These are phyloP conservation scores for Pachypeltis micranthus DNA, from an alignment of 1,140 invertebrate genomes.

Conservation along the genomic window DNA sequence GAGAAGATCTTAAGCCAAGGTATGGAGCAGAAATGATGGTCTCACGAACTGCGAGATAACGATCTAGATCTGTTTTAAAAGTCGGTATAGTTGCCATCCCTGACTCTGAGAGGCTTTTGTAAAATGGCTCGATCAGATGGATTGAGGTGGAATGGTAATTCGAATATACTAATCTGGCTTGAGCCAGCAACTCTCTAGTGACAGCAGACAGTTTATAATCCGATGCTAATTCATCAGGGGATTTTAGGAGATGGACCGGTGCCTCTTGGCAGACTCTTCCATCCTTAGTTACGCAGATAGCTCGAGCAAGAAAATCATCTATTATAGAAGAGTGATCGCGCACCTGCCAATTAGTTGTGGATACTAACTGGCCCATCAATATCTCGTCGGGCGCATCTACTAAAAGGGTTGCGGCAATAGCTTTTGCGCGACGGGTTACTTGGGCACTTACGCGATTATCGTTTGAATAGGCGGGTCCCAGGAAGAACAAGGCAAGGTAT, in stretches of 20 bases:
- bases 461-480: neutral
- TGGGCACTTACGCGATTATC: neutral
- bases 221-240: neutral
- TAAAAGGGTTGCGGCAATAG: neutral
- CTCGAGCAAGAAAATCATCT: neutral
- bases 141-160: neutral
- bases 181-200: neutral
- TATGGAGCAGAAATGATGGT: neutral
- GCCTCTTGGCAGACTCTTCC: neutral
- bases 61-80: neutral
- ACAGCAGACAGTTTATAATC: neutral
- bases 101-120: neutral
- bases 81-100: neutral
- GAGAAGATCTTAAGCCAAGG: neutral
- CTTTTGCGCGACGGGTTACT: neutral
- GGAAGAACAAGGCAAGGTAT: neutral
- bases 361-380: neutral
- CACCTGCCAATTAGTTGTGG: neutral
- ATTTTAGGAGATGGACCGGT: neutral
- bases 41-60: neutral
- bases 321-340: neutral
- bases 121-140: neutral
- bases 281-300: neutral
- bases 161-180: neutral
- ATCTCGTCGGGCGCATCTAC: neutral